These are phyloP conservation scores for Scopus umbretta DNA, from an alignment of 2,113 vertebrate genomes.

Conservation along the genomic window DNA sequence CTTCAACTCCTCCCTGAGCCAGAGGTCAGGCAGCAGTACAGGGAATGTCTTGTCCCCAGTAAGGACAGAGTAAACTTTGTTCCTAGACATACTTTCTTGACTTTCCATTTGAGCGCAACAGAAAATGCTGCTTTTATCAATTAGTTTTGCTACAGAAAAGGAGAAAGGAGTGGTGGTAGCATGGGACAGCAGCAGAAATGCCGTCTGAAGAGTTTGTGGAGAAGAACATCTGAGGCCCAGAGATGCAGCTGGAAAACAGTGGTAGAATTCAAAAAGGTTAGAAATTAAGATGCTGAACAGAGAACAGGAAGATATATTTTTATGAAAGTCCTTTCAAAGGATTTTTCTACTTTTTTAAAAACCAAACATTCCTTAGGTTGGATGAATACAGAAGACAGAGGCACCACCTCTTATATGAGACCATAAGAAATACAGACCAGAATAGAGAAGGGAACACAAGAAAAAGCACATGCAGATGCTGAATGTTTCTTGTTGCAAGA, in stretches of 20 bases:
- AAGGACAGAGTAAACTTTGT: not conserved
- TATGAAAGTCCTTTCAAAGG: not conserved
- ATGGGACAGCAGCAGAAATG: not conserved
- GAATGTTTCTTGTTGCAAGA: not conserved
- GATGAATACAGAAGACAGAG: not conserved
- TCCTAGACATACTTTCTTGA: not conserved
- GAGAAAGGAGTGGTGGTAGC: not conserved
- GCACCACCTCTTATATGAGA: not conserved
- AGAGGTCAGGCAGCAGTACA: not conserved
- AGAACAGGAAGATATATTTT: not conserved
- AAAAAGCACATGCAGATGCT: not conserved
- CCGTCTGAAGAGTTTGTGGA: not conserved
- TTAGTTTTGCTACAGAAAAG: not conserved
- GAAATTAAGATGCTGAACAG: not conserved
- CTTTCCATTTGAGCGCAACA: not conserved
- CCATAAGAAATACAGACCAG: not conserved
- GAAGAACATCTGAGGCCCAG: not conserved
- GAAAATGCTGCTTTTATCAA: not conserved
- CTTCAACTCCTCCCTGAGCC: not conserved
- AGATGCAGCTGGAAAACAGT: not conserved
- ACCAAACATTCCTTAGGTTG: not conserved
- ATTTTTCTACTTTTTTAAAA: not conserved
- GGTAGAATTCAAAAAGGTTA: not conserved
- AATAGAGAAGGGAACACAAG: not conserved
- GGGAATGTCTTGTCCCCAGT: not conserved